A percentile compares a stretch with the other conserved stretches of the same genome.
Evolutionary conservation across 2,113 vertebrate species (phyloP).

Genomic region (Serilophus lunatus): DNA sequence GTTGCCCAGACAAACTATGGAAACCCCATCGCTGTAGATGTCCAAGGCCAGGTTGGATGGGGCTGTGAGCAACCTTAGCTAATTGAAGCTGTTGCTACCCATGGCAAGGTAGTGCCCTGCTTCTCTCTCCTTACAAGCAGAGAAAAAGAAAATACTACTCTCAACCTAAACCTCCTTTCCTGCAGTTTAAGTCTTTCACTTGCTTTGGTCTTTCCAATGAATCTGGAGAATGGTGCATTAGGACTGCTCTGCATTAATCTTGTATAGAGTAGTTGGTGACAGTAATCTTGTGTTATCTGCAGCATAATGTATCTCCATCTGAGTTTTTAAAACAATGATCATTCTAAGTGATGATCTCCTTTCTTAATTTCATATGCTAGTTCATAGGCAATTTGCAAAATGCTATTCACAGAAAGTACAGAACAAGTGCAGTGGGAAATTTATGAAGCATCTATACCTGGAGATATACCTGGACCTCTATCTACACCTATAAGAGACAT

Average conservation of each 20-base stretch:
- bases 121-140: too few species aligned
- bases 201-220: background rate
- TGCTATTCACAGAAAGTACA: background rate
- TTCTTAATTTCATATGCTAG: background rate
- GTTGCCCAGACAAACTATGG: background rate
- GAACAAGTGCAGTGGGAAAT: background rate
- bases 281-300: background rate
- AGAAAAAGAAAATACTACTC: too few species aligned
- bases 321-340: background rate
- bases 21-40: too few species aligned
- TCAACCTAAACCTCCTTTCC: too few species aligned
- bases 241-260: background rate
- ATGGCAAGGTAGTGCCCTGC: background rate
- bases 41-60: background rate
- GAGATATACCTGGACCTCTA: background rate
- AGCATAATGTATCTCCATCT: background rate
- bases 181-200: too few species aligned
- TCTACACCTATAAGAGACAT: background rate
- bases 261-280: background rate
- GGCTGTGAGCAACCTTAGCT: fast-evolving
- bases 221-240: background rate
- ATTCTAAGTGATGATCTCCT: background rate
- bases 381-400: background rate
- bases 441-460: background rate
- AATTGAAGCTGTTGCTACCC: background rate